Base-by-base conservation (phyloP, 2,797 vertebrate genomes). In the Pseudochaenichthys georgianus region DNA sequence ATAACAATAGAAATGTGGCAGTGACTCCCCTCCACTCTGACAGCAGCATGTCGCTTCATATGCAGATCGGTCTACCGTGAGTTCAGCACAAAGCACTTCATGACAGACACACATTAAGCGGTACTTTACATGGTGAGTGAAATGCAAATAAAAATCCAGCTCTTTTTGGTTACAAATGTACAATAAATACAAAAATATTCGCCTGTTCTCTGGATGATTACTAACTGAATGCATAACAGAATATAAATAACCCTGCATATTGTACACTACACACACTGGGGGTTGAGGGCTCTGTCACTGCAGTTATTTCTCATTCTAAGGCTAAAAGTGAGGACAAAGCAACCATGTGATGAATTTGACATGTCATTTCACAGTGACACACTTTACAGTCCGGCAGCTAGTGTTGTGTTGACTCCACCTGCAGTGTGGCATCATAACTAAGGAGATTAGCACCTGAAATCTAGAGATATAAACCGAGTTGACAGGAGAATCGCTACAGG, bases 151-250 rank as follows among this genome's bases (percentile, higher is more conserved):
- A 89, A 89, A 86, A 89, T 46, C 75, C 23, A 1, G 46, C 64
- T 89, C 46, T 84, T 51, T 91, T 90, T 91, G 87, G 88, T 93
- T 90, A 92, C 80, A 93, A 92, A 88, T 91, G 75, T 90, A 90
- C 89, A 92, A 88, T 91, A 86, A 89, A 91, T 95, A 94, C 46
- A 94, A 94, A 95, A 95, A 94, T 93, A 94, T 86, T 84, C 59
- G 77, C 77, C 73, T 74, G 72, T 62, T 54, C 69, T 66, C 64
- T 71, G 53, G 48, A 78, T 74, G 58, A 70, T 78, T 47, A 43
- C 67, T 54, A 62, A 81, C 64, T 78, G 46, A 65, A 73, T 42
- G 31, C 57, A n/a, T n/a, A n/a, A n/a, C n/a, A n/a, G n/a, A n/a
- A 76, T 65, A 73, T 48, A 68, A 60, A 86, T 61, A 64, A 23